phyloP scores from a whole-genome alignment of 2,113 vertebrate genomes.

The Chroicocephalus ridibundus region DNA sequence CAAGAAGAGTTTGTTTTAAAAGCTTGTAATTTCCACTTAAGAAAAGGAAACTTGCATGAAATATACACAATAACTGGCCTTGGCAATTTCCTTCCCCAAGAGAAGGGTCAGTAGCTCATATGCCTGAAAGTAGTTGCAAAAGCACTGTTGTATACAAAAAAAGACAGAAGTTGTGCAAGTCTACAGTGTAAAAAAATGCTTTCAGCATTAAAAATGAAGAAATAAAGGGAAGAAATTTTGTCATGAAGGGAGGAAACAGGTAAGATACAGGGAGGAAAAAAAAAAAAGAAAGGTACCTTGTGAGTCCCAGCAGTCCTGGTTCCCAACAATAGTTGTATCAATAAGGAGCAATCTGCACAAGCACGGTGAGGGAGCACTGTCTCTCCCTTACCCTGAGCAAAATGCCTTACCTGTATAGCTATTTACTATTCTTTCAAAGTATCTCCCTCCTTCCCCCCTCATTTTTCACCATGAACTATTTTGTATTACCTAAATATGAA shows the following conservation, averaged over 20 bases:
- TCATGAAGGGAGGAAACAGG: not conserved
- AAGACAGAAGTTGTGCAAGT: not conserved
- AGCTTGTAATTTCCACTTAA: not conserved
- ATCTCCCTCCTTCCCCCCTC: not conserved
- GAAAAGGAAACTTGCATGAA: not conserved
- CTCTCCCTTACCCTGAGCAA: not conserved
- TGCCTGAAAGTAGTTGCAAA: not conserved
- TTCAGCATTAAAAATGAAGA: not conserved
- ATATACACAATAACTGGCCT: not conserved
- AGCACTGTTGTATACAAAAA: not conserved
- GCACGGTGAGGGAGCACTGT: fast-evolving
- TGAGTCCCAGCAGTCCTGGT: not conserved
- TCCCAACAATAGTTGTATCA: fast-evolving
- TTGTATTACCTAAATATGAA: not conserved
- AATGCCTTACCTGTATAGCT: not conserved
- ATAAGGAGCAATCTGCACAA: not conserved
- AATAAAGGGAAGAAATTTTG: not conserved
- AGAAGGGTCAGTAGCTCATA: not conserved
- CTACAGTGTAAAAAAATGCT: not conserved
- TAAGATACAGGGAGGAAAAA: not conserved
- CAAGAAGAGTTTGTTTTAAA: not conserved
- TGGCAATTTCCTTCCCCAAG: not conserved
- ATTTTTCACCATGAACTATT: not conserved
- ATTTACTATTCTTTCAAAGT: not conserved
- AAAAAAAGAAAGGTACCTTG: not conserved